These are phyloP conservation scores for Polyommatus icarus DNA, from an alignment of 2,888 invertebrate species.

Conservation along the genomic window DNA sequence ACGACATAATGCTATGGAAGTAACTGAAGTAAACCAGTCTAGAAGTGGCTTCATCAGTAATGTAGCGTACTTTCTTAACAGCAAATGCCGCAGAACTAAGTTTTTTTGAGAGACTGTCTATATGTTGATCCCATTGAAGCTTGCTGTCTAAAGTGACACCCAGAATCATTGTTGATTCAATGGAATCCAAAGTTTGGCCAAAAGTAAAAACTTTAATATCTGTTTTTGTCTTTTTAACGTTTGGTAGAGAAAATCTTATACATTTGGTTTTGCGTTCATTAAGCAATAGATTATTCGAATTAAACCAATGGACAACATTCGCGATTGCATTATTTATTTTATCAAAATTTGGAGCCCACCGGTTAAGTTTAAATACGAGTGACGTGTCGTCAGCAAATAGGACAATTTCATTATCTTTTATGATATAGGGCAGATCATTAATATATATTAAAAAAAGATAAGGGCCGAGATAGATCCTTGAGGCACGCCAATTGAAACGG, in stretches of 20 bases:
- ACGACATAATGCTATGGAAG: too few species aligned
- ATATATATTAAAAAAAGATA: too few species aligned
- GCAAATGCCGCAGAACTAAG: too few species aligned
- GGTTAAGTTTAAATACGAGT: neutral
- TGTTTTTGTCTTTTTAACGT: neutral
- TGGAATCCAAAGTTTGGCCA: neutral
- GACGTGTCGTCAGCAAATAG: neutral
- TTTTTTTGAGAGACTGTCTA: too few species aligned
- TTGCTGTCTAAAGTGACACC: neutral
- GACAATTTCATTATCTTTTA: neutral
- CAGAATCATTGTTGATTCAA: neutral
- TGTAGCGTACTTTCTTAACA: too few species aligned
- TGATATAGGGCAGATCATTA: too few species aligned
- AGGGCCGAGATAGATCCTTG: too few species aligned
- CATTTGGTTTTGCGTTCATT: neutral
- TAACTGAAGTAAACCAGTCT: too few species aligned
- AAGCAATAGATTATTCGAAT: neutral
- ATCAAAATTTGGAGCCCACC: neutral
- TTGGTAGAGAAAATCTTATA: neutral
- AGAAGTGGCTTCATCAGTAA: too few species aligned
- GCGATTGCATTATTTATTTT: neutral
- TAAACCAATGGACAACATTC: too few species aligned
- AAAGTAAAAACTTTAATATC: neutral
- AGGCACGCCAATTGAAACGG: too few species aligned
- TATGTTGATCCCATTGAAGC: too few species aligned